Evolutionary conservation across 2,113 vertebrate genomes (phyloP), one percentile per base, ranked within the genome.

Genomic region (Arvicanthis niloticus): DNA sequence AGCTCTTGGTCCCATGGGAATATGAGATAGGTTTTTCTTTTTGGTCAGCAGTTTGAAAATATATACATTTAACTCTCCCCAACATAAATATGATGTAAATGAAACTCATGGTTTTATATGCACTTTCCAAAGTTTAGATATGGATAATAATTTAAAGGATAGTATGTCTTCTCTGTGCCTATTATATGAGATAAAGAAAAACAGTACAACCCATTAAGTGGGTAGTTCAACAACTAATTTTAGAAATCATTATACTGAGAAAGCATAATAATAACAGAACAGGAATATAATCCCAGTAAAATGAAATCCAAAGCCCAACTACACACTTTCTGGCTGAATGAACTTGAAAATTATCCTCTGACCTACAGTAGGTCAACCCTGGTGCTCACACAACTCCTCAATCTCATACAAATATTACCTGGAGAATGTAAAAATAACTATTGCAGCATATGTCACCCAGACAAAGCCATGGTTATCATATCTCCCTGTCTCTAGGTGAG

Each of bases 361-460:
- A 62, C 15, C 48, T 81, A 2, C 58, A 11, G 37, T 16, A 56
- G 10, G 34, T 12, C 89, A 26, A 93, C 29, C 0, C 17, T 60
- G 3, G 2, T 68, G 75, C 0, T 29, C 88, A 77, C 9, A 37
- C 53, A 48, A 12, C 22, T 72, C 31, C 37, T 82, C 24, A 62
- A 85, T 65, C 19, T 70, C 34, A 37, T 48, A 87, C 58, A 17
- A 90, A 92, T 3, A 60, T 48, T 45, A 67, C 76, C 22, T 85
- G 29, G 80, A 42, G 76, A 91, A 88, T 75, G 11, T 91, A 78
- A 94, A 94, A 94, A 75, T 62, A 75, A 76, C 76, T 84, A 77
- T 3, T n/a, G 75, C 65, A 92, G 15, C 48, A 4, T 7, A 77
- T 53, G 16, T 29, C 62, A 72, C 16, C 31, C 4, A 48, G 15